Conservation (phyloP, 2,797 vertebrate genomes). For the Valencia hispanica region DNA sequence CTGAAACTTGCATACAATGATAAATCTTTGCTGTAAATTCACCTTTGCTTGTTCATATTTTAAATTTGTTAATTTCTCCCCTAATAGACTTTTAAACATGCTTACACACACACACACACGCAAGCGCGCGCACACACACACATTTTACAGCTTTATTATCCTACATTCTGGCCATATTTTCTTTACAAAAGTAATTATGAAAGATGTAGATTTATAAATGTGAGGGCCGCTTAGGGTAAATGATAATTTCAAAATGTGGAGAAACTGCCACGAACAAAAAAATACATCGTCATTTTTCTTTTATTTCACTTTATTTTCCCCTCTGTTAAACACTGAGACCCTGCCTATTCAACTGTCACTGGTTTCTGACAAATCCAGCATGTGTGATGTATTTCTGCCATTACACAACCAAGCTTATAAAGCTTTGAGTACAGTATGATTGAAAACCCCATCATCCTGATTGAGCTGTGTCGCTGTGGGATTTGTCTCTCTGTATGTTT, state of each 20-base stretch:
- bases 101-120: no score
- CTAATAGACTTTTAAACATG: not conserved
- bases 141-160: not conserved
- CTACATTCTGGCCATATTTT: not conserved
- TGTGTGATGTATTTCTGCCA: conserved; percentile 39
- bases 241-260: not conserved
- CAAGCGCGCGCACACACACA: no score
- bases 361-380: conserved; percentile 25
- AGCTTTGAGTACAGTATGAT: conserved; percentile 8
- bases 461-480: conserved; percentile 14
- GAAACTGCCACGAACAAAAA: not conserved
- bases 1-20: not conserved
- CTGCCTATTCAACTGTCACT: conserved; percentile 9
- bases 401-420: conserved; percentile 24
- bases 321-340: not conserved
- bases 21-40: not conserved
- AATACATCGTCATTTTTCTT: not conserved
- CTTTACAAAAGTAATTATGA: not conserved
- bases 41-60: not conserved
- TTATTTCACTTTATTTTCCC: not conserved
- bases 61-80: not conserved
- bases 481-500: conserved; percentile 13
- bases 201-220: not conserved
- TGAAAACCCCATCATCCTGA: conserved; percentile 16
- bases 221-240: not conserved